Evolutionary conservation across 2,113 vertebrate species (phyloP), one percentile per base, ranked within the genome.

Genomic region (Formicarius rufipectus): DNA sequence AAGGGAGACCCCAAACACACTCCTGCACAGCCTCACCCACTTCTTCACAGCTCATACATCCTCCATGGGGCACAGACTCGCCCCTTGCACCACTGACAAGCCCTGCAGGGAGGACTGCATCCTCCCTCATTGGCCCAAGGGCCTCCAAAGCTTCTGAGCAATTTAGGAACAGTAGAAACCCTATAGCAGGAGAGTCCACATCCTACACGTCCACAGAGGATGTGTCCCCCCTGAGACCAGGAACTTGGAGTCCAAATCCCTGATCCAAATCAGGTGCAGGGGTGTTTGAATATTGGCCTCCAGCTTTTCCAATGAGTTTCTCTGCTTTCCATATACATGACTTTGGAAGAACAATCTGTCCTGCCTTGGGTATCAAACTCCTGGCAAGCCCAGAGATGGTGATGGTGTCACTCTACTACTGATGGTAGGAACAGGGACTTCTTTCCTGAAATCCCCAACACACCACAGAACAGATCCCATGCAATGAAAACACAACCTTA

Each of bases 221-320:
- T 2, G 5, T 22, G 13, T 6, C 0, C 1, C 17, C 8, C 10
- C 14, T 7, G 10, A 58, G 10, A 87, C 5, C 11, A 33, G 44
- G 23, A 71, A 39, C 10, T 8, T 31, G 39, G 47, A 67, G 18
- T 42, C 62, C 37, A 84, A 71, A 82, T 14, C 35, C 39, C 9
- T 0, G 0, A 20, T 18, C 60, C 25, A 45, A 85, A 82, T 1
- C 0, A 3, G 37, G 19, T 6, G 2, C 68, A 81, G 50, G 9
- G 14, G 6, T 58, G 42, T 37, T 28, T 53, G 77, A 53, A 73
- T 52, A 47, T 22, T 35, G 40, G 18, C 6, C 44, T 58, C 31
- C 50, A 74, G 50, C 2, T 0, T 16, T 53, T 59, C 66, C 37
- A 52, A 0, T 4, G 17, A 0, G 0, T 31, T 13, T 11, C 18